phyloP scores from a whole-genome alignment of 2,797 vertebrate species.

The Austrolebias charrua region DNA sequence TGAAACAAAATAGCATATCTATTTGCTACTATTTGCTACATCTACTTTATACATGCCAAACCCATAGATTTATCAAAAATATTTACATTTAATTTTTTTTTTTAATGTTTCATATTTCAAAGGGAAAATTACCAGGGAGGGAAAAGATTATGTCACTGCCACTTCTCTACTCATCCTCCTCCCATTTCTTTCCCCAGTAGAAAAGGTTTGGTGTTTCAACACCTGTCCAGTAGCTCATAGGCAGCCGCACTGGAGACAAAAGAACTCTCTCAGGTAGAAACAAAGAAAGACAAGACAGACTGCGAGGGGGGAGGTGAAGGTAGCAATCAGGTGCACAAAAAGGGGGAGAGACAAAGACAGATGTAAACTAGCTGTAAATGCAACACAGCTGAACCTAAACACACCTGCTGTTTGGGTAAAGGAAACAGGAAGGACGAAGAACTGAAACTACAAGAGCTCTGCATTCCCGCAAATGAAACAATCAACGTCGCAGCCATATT shows the following conservation, averaged over 20 bases:
- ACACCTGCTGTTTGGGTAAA: slow-evolving; percentile 25
- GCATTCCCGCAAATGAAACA: neutral
- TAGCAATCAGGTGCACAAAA: slow-evolving; percentile 9
- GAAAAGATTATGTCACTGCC: slow-evolving; percentile 51
- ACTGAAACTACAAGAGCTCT: neutral
- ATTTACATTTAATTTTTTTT: too few species aligned
- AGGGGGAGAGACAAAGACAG: slow-evolving; percentile 26
- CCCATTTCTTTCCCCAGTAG: slow-evolving; percentile 44
- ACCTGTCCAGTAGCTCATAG: slow-evolving; percentile 47
- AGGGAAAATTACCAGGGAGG: slow-evolving; percentile 28
- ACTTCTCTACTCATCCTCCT: slow-evolving; percentile 37
- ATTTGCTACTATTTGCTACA: too few species aligned
- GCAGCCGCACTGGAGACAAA: slow-evolving; percentile 48
- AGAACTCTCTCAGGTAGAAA: slow-evolving; percentile 11
- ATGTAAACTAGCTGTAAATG: slow-evolving; percentile 38
- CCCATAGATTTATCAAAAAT: too few species aligned
- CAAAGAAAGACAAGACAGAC: slow-evolving; percentile 23
- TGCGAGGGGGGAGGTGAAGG: slow-evolving; percentile 5
- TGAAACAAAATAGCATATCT: neutral
- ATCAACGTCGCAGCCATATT: slow-evolving; percentile 1
- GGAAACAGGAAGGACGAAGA: neutral
- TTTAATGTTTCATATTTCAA: neutral
- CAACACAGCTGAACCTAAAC: slow-evolving; percentile 24
- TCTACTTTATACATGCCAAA: neutral
- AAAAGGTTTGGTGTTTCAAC: slow-evolving; percentile 51